Evolutionary conservation across 2,888 invertebrate genomes (phyloP), one percentile per base, ranked within the genome.

Genomic region (Lamellibrachia satsuma): DNA sequence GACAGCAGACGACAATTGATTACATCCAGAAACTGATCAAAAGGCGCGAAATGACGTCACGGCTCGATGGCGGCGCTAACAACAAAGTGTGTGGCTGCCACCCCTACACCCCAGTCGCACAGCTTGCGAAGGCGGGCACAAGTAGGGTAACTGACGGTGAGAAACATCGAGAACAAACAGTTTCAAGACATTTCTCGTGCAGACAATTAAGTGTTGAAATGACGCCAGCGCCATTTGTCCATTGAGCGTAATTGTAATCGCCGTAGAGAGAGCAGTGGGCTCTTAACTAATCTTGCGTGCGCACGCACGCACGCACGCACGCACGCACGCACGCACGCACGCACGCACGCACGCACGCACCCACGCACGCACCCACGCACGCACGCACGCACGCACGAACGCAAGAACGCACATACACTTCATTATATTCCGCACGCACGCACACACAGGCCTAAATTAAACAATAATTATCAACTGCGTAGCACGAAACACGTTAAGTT

Each of bases 21-120:
- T 75, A 75, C 75, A 75, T 75, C 75, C 22, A 39, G 22, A 15
- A 75, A 22, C 75, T 15, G 75, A 22, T 75, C 22, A 75, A 75
- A 75, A 75, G 75, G 75, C 75, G 75, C 75, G 75, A 75, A 75
- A 75, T 75, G 75, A 15, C 75, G 75, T 75, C 75, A 75, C 22
- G 75, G 75, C 22, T 75, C 15, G 75, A 6, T 75, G 75, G 75
- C n/a, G 22, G 75, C 75, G 22, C n/a, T 75, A 75, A 75, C 75
- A 11, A n/a, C 75, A 75, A n/a, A 75, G 15, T n/a, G 3, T 22
- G 75, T n/a, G 22, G 75, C 75, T 75, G n/a, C 22, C 6, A 75
- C 22, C 75, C 55, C 75, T 4, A n/a, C 75, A 22, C 75, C 75
- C 15, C 22, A 22, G 6, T n/a, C 22, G 75, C 22, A 75, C 75